These are phyloP conservation scores for Podotricha telesiphe DNA, from an alignment of 2,888 invertebrate species.

Conservation along the genomic window DNA sequence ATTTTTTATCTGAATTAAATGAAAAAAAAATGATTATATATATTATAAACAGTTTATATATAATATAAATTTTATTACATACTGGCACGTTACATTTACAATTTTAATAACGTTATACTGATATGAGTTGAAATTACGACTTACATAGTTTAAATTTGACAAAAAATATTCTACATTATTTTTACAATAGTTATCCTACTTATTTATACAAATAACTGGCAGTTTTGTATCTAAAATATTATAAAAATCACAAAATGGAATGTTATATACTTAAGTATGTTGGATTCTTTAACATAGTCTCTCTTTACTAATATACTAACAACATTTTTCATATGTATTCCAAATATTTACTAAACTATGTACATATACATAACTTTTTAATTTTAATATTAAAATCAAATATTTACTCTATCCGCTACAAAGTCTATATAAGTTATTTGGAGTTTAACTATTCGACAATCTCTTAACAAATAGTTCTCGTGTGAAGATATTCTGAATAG, in stretches of 20 bases:
- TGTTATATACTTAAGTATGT: slow-evolving; percentile 39
- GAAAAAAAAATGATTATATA: background rate
- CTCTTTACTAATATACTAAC: slow-evolving; percentile 5
- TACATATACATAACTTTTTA: background rate
- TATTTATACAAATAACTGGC: slow-evolving; percentile 41
- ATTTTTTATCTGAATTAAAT: background rate
- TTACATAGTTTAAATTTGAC: slow-evolving; percentile 24
- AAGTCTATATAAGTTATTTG: background rate
- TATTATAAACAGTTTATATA: background rate
- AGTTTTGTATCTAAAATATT: slow-evolving; percentile 38
- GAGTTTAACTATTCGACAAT: background rate
- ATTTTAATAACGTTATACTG: slow-evolving; percentile 29
- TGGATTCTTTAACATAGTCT: background rate
- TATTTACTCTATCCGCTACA: background rate
- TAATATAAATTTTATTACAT: slow-evolving; percentile 16
- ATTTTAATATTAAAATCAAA: background rate
- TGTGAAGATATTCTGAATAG: no score
- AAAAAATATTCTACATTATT: slow-evolving; percentile 33
- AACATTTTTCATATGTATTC: background rate
- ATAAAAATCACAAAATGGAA: slow-evolving; percentile 47
- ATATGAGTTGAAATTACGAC: slow-evolving; percentile 34
- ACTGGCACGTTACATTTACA: slow-evolving; percentile 40
- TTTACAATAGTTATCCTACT: slow-evolving; percentile 29
- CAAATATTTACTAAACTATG: slow-evolving; percentile 6
- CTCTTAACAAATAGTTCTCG: no score